These are phyloP conservation scores for Ridgeia piscesae DNA, from an alignment of 1,140 invertebrate genomes.

Conservation along the genomic window DNA sequence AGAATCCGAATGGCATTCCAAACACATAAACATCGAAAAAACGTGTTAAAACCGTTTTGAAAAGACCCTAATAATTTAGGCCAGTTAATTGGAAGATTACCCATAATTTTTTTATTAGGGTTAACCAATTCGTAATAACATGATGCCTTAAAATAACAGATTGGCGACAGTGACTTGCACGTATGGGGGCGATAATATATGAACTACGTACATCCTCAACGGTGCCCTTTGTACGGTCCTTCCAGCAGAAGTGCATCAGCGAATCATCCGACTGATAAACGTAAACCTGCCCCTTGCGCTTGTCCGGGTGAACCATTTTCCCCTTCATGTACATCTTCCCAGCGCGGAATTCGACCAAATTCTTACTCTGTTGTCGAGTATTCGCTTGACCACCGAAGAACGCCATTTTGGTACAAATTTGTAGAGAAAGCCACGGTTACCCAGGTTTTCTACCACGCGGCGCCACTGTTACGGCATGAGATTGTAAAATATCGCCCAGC, in stretches of 20 bases:
- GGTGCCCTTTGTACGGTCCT: conserved; percentile 78
- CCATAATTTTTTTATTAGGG: no score
- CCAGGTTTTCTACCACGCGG: neutral
- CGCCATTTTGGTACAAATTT: neutral
- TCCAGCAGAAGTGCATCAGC: conserved; percentile 97
- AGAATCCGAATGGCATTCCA: no score
- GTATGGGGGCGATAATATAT: conserved; percentile 15
- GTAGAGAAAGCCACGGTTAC: neutral
- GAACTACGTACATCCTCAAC: conserved; percentile 71
- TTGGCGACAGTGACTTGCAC: neutral
- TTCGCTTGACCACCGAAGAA: conserved; percentile 67
- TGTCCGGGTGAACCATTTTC: conserved; percentile 92
- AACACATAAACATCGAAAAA: no score
- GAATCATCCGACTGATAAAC: conserved; percentile 93
- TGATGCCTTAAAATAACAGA: neutral
- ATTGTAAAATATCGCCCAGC: neutral
- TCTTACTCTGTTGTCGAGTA: conserved; percentile 78
- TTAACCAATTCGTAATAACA: no score
- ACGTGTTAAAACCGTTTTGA: no score
- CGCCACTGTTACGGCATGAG: neutral
- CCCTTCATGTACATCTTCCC: conserved; percentile 96
- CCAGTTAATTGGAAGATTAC: no score
- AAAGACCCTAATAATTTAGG: no score
- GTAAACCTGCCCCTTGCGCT: conserved; percentile 91
- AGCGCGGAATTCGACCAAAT: conserved; percentile 92